Base-by-base conservation (phyloP, 2,113 vertebrate species). In the Corvus moneduloides region DNA sequence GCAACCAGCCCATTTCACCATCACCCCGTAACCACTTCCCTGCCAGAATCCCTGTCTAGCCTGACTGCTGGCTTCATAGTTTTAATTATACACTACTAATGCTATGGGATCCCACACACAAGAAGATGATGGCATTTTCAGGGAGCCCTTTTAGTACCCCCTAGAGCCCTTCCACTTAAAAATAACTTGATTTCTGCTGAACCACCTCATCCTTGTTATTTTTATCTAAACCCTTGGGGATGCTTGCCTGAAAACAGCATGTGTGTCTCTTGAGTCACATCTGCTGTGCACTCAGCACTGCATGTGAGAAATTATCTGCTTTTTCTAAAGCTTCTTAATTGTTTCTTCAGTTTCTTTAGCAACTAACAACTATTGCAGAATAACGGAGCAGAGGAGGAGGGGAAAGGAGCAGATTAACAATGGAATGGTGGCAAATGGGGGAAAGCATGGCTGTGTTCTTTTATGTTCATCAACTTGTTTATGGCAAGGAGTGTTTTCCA, bases 191-290 rank as follows among this genome's bases (percentile, higher is more conserved):
- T 90, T 90, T 74, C 75, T 92, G 68, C 61, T 88, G 84, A 91
- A 86, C 80, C 48, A 48, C 35, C 43, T 83, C 75, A 68, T 91
- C 49, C 49, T 72, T 91, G 61, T 87, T 75, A 91, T 91, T 96
- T 97, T 96, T 89, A 71, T 78, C 85, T 66, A 91, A 90, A 59
- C 90, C 59, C 63, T 88, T 86, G 72, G 72, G 87, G 86, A 77
- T 48, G 67, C 72, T 86, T 91, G 63, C 78, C 44, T 56, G 35
- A 86, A 94, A 96, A 72, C 94, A 89, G 93, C 61, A 32, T 91
- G 90, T 85, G 67, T 95, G n/a, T 95, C 52, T 90, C 87, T 88
- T 77, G 52, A 95, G 63, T 94, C 64, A 80, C 71, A 92, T 95
- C 94, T 96, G 91, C 75, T 67, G 75, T 4, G 2, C 90, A 69